Evolutionary conservation across 1,140 invertebrate species (phyloP).

Genomic region (Heterodera schachtii): DNA sequence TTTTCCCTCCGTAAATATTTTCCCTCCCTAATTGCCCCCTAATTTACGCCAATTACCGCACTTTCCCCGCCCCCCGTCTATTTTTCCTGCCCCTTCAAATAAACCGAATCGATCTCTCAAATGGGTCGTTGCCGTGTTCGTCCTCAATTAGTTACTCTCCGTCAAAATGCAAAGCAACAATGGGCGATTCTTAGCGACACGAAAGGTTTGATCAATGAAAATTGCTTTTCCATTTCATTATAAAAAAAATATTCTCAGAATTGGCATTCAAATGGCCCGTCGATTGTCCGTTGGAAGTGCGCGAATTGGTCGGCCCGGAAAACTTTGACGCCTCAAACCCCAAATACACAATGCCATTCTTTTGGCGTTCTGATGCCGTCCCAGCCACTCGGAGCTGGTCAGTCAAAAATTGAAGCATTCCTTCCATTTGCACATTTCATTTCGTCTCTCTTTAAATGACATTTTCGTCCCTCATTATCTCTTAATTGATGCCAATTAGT

Average conservation of each 20-base stretch:
- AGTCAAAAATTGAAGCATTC: background rate
- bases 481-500: background rate
- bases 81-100: background rate
- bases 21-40: too few relatives aligned
- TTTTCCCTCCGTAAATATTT: too few relatives aligned
- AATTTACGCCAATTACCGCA: too few relatives aligned
- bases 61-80: too few relatives aligned
- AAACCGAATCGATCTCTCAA: background rate
- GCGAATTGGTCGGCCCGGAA: conserved; percentile 59
- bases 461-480: too few relatives aligned
- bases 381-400: conserved; percentile 59
- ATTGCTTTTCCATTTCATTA: conserved; percentile 19
- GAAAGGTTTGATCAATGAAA: conserved; percentile 4
- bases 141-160: conserved; percentile 1
- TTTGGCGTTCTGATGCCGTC: conserved; percentile 52
- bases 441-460: too few relatives aligned
- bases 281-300: conserved; percentile 60
- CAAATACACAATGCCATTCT: conserved; percentile 61
- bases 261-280: conserved; percentile 58
- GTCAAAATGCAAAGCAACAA: conserved; percentile 15
- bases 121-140: background rate
- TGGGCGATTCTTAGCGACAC: conserved; percentile 24
- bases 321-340: conserved; percentile 54
- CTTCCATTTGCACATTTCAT: background rate
- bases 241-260: conserved; percentile 33